Percentiles rank a stretch among this genome's conserved stretches.
Evolutionary conservation across 2,888 invertebrate species (phyloP).

Genomic region (Cantharis lateralis): DNA sequence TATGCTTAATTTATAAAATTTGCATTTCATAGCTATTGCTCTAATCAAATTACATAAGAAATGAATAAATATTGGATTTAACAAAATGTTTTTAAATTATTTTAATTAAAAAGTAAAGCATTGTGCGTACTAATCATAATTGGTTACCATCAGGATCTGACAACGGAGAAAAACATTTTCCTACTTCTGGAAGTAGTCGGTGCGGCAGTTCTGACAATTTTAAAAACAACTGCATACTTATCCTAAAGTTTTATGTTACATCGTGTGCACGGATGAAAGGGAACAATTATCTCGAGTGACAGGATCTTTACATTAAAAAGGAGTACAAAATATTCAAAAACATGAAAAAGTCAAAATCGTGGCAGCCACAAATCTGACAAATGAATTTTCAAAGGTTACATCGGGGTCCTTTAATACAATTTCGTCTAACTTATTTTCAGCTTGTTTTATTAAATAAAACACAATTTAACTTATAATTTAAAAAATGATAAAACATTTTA

Average conservation of each 20-base stretch:
- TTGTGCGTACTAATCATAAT: neutral
- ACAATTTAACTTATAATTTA: neutral
- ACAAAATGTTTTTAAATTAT: neutral
- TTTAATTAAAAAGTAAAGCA: neutral
- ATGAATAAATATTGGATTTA: neutral
- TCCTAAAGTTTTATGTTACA: neutral
- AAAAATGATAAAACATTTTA: neutral
- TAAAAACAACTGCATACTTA: neutral
- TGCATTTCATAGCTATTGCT: neutral
- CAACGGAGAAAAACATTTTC: neutral
- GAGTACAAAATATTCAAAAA: neutral
- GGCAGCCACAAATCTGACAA: neutral
- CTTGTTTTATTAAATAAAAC: neutral
- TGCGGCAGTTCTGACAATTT: no score
- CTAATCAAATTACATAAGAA: neutral
- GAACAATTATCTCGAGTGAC: neutral
- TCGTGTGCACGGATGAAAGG: neutral
- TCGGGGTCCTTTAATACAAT: neutral
- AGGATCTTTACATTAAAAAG: neutral
- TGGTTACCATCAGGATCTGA: neutral
- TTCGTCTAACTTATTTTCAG: neutral
- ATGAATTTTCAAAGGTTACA: neutral
- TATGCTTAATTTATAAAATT: neutral
- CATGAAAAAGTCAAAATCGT: neutral
- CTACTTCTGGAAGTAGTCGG: neutral